These are phyloP conservation scores for Notodonta dromedarius DNA, from an alignment of 2,888 invertebrate genomes.

Conservation along the genomic window DNA sequence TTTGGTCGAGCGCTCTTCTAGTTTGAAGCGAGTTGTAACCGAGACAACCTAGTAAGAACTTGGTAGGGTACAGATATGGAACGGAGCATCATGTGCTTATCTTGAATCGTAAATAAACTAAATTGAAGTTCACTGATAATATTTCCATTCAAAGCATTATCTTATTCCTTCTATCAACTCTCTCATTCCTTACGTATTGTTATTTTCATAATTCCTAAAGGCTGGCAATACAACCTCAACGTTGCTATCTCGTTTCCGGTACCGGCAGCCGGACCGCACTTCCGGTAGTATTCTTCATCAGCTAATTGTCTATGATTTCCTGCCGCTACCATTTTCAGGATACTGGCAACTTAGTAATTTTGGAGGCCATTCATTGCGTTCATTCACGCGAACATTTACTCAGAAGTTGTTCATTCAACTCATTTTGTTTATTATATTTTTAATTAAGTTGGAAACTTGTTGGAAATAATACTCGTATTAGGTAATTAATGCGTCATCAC, in stretches of 20 bases:
- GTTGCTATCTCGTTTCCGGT: conserved; percentile 51
- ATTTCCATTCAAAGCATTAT: too few species aligned
- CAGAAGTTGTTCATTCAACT: too few species aligned
- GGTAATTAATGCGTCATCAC: too few species aligned
- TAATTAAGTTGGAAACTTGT: too few species aligned
- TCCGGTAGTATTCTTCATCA: conserved; percentile 44
- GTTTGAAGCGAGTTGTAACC: too few species aligned
- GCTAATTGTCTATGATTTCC: conserved; percentile 44
- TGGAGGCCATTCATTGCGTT: not conserved
- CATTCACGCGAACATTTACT: not conserved
- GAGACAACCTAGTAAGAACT: too few species aligned
- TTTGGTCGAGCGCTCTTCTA: too few species aligned
- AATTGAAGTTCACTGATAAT: too few species aligned
- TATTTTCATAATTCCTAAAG: conserved; percentile 22
- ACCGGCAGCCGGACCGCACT: conserved; percentile 39
- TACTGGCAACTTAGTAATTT: not conserved
- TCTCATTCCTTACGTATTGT: not conserved
- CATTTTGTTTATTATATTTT: not conserved
- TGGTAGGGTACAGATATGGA: too few species aligned
- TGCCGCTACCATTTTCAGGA: conserved; percentile 21
- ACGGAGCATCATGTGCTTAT: too few species aligned
- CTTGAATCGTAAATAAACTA: too few species aligned
- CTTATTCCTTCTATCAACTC: conserved; percentile 1
- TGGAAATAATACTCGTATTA: too few species aligned
- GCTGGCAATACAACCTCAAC: conserved; percentile 34